Base-by-base conservation (phyloP, 2,113 vertebrate species). In the Panthera leo region DNA sequence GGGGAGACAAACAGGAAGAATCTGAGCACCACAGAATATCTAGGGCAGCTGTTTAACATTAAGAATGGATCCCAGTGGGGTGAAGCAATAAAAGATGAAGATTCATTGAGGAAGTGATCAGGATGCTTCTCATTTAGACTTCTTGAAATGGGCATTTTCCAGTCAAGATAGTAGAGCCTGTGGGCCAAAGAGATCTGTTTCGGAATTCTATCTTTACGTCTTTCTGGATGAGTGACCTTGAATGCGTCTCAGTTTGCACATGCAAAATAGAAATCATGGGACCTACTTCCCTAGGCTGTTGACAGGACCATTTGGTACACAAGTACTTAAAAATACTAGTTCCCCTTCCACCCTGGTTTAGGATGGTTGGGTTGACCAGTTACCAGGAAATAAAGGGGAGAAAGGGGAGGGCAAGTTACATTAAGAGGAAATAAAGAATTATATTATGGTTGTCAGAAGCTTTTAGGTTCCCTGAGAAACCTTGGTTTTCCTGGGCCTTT, bases 361-460 rank as follows among this genome's bases (percentile, higher is more conserved):
- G 2, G 39, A 63, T 15, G 16, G 23, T 58, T 73, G 83, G n/a
- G 27, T 83, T 83, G 89, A 91, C 63, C 53, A 63, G 83, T 82
- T 89, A 90, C 51, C n/a, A 87, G 5, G 87, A 93, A 94, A 86
- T 21, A 73, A 96, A 76, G 29, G n/a, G 48, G 58, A 5, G n/a
- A 31, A 5, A 13, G 19, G 51, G 13, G 10, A 92, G 27, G 31
- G 7, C 3, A 83, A 65, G 48, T 70, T 45, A 78, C 42, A 75
- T 85, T 68, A 61, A 79, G 34, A 91, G 31, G 15, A 89, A 78
- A 95, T 65, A 93, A 89, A 85, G 73, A 76, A 96, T 91, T 71
- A 97, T 79, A 92, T 83, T 80, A 88, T 93, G 76, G 61, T 85
- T 93, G 25, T 85, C 75, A 84, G 73, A 97, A 96, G 27, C 31